These are phyloP conservation scores for Nasonovia ribisnigri DNA, from an alignment of 2,888 invertebrate genomes.

Conservation along the genomic window DNA sequence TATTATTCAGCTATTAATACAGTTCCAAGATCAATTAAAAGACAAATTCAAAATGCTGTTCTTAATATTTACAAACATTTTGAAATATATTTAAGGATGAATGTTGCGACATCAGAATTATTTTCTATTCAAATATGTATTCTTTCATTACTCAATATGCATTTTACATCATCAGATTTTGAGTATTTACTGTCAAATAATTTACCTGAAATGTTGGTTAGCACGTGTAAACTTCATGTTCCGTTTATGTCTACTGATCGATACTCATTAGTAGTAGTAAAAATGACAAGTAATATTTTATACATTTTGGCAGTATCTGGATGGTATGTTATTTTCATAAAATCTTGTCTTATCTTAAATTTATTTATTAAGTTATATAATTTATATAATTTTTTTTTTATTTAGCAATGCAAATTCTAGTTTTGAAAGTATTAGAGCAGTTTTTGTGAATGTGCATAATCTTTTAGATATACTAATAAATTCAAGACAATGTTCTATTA, in stretches of 20 bases:
- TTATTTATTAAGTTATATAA: neutral
- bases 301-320: conserved; percentile 57
- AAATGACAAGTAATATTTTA: conserved; percentile 62
- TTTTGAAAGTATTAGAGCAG: conserved; percentile 47
- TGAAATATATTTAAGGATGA: conserved; percentile 61
- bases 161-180: conserved; percentile 62
- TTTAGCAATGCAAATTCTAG: conserved; percentile 54
- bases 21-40: conserved; percentile 72
- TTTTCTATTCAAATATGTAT: conserved; percentile 63
- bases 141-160: conserved; percentile 60
- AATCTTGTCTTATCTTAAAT: neutral
- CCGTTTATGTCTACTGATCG: conserved; percentile 62
- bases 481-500: conserved; percentile 49
- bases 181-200: conserved; percentile 63
- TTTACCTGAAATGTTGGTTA: conserved; percentile 61
- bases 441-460: conserved; percentile 58
- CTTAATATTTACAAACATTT: conserved; percentile 74
- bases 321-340: conserved; percentile 46
- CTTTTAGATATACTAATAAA: conserved; percentile 51
- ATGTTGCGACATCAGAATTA: conserved; percentile 57
- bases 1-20: conserved; percentile 75
- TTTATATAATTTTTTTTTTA: neutral
- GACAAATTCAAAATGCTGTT: conserved; percentile 73
- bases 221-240: conserved; percentile 50
- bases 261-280: conserved; percentile 57